phyloP scores from a whole-genome alignment of 2,888 invertebrate species.

The Leucoma salicis region DNA sequence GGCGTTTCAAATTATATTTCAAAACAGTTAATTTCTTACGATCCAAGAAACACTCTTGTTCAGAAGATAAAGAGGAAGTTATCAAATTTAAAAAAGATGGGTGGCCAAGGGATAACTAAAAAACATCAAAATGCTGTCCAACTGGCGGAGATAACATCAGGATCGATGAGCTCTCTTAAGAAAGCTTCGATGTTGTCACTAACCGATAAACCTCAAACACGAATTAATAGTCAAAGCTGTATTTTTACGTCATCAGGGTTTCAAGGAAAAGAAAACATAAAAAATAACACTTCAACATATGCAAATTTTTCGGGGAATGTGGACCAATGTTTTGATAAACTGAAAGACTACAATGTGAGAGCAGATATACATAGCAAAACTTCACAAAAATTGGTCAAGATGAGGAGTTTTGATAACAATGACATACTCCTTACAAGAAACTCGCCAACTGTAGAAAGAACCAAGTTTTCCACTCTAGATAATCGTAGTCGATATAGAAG shows the following conservation, averaged over 20 bases:
- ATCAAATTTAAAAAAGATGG: conserved; percentile 76
- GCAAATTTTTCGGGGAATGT: conserved; percentile 76
- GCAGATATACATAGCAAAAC: conserved; percentile 49
- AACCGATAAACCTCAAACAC: conserved; percentile 68
- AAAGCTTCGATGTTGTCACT: conserved; percentile 74
- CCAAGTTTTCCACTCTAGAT: conserved; percentile 75
- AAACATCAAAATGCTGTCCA: conserved; percentile 76
- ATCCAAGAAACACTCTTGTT: conserved; percentile 71
- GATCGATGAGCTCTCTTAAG: conserved; percentile 70
- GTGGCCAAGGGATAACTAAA: conserved; percentile 71
- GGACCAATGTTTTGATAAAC: conserved; percentile 75
- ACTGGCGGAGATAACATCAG: conserved; percentile 73
- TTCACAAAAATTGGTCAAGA: conserved; percentile 60
- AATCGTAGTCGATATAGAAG: conserved; percentile 73
- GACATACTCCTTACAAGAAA: conserved; percentile 58
- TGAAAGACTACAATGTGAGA: conserved; percentile 58
- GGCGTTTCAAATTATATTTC: conserved; percentile 77
- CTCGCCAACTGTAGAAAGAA: conserved; percentile 55
- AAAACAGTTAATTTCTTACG: conserved; percentile 75
- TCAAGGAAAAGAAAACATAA: conserved; percentile 65
- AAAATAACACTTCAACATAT: conserved; percentile 65
- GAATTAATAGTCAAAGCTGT: conserved; percentile 72
- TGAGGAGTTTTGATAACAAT: conserved; percentile 71
- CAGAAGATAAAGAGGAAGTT: conserved; percentile 78
- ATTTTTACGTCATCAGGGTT: conserved; percentile 64